These are phyloP conservation scores for Erebia epiphron DNA, from an alignment of 2,888 invertebrate genomes.

Conservation along the genomic window DNA sequence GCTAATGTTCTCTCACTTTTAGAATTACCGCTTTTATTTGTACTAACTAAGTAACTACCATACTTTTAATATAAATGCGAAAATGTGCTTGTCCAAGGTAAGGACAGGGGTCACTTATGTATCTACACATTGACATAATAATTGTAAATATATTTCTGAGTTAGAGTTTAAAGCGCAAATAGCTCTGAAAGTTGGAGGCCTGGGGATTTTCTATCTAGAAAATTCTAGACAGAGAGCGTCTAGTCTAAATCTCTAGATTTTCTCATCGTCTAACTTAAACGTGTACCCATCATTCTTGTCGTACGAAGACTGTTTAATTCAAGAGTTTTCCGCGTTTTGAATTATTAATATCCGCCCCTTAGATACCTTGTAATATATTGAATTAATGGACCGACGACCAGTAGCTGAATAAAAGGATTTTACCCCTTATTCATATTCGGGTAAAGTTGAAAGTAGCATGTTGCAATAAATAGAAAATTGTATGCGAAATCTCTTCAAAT, in stretches of 20 bases:
- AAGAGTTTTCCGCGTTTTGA: slow-evolving; percentile 30
- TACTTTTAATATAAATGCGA: too few species aligned
- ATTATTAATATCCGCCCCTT: slow-evolving; percentile 31
- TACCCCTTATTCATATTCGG: background rate
- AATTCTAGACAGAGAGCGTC: background rate
- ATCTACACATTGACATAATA: too few species aligned
- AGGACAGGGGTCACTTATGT: too few species aligned
- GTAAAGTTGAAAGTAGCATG: background rate
- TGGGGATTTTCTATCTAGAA: background rate
- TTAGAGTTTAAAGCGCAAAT: too few species aligned
- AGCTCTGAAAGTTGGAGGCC: too few species aligned
- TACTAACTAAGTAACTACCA: too few species aligned
- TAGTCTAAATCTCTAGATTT: background rate
- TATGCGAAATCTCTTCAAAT: slow-evolving; percentile 11
- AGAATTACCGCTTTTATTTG: too few species aligned
- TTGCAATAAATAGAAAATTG: slow-evolving; percentile 1
- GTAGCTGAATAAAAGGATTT: background rate
- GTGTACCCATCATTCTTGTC: slow-evolving; percentile 26
- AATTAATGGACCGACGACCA: slow-evolving; percentile 27
- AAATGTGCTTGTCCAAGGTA: too few species aligned
- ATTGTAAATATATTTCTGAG: too few species aligned
- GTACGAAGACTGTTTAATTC: slow-evolving; percentile 33
- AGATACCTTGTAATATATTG: slow-evolving; percentile 36
- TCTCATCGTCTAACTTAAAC: slow-evolving; percentile 17
- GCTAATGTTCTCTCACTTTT: too few species aligned